Base-by-base conservation (phyloP, 2,797 vertebrate genomes). In the Cossypha polioptera region DNA sequence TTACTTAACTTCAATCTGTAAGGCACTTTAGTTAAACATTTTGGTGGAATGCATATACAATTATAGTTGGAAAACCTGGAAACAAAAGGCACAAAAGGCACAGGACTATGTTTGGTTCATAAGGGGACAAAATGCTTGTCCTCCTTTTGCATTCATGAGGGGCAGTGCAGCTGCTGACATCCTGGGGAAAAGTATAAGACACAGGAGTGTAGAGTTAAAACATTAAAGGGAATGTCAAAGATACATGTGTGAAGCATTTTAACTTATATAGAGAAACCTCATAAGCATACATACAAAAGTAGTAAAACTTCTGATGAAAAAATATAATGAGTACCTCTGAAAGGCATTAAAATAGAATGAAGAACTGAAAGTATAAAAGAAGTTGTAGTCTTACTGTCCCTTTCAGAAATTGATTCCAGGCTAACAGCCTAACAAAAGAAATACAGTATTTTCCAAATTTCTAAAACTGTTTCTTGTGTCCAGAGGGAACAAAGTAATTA, bases 371-470 rank as follows among this genome's bases (percentile, higher is more conserved):
- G 78, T 50, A 38, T 11, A 48, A 84, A 94, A 75, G 72, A 81
- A 92, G 11, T 35, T 86, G 47, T 88, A 58, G 36, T 73, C 59
- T 92, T 94, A 43, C 50, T 53, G 10, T 79, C 73, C 72, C 47
- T 81, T 94, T 76, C 65, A 92, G n/a, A 90, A 94, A 84, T 57
- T 53, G n/a, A 57, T 94, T 95, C 83, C 62, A 58, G 59, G 73
- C 86, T 90, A 86, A 72, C n/a, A 90, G 33, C 33, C 50, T 61
- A 66, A 88, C 20, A 62, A 84, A 91, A 88, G 51, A 90, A 88
- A 80, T 38, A 29, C 22, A 31, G 2, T 62, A 13, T 82, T 96
- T 88, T 93, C 76, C 59, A 86, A 68, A 45, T 88, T 86, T 90
- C 31, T 57, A 35, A 83, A 93, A 47, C 63, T 80, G 31, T 72